Conservation (phyloP, 2,113 vertebrate species). For the Cyrtonyx montezumae region DNA sequence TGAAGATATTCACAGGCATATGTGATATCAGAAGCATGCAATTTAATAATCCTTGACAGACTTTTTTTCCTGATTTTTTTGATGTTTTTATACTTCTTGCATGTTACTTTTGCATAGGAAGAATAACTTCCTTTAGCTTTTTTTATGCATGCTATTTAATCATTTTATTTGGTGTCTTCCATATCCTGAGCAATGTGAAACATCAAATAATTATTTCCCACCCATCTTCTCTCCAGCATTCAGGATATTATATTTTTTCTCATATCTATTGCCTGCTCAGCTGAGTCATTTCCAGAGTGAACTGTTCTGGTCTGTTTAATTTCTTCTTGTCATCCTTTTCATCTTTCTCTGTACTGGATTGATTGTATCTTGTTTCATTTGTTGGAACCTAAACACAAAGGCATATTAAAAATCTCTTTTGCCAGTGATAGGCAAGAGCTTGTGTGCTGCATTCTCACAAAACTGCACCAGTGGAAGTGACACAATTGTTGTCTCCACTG, state of each 20-base stretch:
- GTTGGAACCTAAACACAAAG: neutral
- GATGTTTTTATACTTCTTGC: neutral
- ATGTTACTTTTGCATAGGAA: constrained; percentile 3
- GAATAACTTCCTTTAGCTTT: constrained; percentile 24
- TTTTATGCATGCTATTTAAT: neutral
- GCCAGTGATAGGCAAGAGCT: too few relatives aligned
- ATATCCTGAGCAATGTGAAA: constrained; percentile 52
- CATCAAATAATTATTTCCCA: constrained; percentile 10
- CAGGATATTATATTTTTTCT: constrained; percentile 29
- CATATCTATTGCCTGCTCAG: constrained; percentile 18
- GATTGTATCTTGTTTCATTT: constrained; percentile 34
- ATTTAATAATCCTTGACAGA: neutral
- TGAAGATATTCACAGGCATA: neutral
- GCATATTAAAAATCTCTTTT: neutral
- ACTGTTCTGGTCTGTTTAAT: constrained; percentile 45
- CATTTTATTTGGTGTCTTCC: constrained; percentile 22
- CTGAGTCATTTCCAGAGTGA: constrained; percentile 44
- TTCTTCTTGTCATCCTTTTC: constrained; percentile 46
- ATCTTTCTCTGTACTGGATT: constrained; percentile 44
- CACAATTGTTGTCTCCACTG: too few relatives aligned
- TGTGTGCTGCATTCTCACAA: too few relatives aligned
- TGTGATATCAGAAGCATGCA: neutral
- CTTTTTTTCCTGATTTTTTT: neutral
- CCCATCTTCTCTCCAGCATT: constrained; percentile 27
- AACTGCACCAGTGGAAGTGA: too few relatives aligned